Base-by-base conservation (phyloP, 1,140 invertebrate species). In the Camponotus floridanus region DNA sequence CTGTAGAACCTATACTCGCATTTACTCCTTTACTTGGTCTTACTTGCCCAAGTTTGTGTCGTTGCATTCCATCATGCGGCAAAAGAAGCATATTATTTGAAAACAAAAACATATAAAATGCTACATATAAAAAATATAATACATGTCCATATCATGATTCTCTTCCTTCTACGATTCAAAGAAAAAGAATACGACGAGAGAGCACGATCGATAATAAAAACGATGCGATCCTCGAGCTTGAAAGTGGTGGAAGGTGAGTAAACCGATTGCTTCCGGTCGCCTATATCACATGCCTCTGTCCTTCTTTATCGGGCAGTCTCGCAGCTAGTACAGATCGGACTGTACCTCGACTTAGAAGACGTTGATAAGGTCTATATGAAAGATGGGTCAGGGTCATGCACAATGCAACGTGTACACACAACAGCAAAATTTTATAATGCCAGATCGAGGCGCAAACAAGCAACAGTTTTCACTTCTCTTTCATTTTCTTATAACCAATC, bases 311-410 rank as follows among this genome's bases (percentile, higher is more conserved):
- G 55, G 33, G 13, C 83, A 74, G 73, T 42, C 65, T 74, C 87
- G 62, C 85, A 64, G 70, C 76, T 61, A 74, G 79, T 84, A 74
- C 87, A 83, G 78, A 89, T 80, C 86, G 71, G 91, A 92, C 91
- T 92, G 91, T 92, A 92, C 91, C 78, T 76, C 84, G 85, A 88
- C 92, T 92, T 91, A 89, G 88, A 93, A 92, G 90, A 92, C 87
- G 84, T 86, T 92, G 92, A 92, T 93, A 88, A 92, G 88, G 68
- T 88, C 87, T 91, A 91, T 92, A 92, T 90, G 90, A 90, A 92
- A 92, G 91, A 92, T 93, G 92, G 92, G 92, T 93, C 92, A 93
- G 90, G 92, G 92, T 93, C 92, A 92, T 90, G 84, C 87, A 91
- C 91, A 91, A 91, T 91, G 90, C 86, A 87, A 70, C 65, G 57